phyloP scores from a whole-genome alignment of 1,140 invertebrate genomes.

The Ostrea edulis region DNA sequence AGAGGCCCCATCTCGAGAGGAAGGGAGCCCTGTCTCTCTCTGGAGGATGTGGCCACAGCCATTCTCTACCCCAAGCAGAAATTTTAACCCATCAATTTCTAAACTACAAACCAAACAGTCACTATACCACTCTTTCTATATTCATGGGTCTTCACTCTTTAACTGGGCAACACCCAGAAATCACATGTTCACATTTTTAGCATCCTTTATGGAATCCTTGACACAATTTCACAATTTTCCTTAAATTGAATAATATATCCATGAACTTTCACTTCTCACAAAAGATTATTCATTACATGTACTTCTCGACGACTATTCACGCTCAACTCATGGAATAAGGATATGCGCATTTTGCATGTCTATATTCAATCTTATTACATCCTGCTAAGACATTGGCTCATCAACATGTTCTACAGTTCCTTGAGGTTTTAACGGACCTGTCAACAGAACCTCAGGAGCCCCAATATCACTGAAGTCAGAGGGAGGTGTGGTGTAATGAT shows the following conservation, averaged over 20 bases:
- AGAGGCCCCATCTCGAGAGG: neutral
- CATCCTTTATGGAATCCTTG: neutral
- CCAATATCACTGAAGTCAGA: neutral
- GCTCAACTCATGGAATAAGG: neutral
- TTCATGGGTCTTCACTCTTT: neutral
- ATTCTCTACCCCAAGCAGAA: neutral
- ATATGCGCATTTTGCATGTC: neutral
- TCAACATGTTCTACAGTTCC: neutral
- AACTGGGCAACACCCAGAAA: neutral
- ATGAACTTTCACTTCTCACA: neutral
- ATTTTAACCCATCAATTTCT: constrained; percentile 1
- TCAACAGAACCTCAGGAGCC: constrained; percentile 13
- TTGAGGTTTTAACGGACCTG: neutral
- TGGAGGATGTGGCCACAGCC: neutral
- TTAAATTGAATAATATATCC: constrained; percentile 4
- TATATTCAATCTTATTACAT: neutral
- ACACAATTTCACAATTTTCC: neutral
- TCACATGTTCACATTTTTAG: neutral
- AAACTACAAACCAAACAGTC: neutral
- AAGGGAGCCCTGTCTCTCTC: neutral
- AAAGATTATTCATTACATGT: neutral
- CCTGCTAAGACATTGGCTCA: neutral
- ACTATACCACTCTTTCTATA: neutral
- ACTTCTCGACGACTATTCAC: neutral
- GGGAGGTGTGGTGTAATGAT: neutral